Conservation (phyloP, 1,140 invertebrate species). For the Drosophila kurseongensis region DNA sequence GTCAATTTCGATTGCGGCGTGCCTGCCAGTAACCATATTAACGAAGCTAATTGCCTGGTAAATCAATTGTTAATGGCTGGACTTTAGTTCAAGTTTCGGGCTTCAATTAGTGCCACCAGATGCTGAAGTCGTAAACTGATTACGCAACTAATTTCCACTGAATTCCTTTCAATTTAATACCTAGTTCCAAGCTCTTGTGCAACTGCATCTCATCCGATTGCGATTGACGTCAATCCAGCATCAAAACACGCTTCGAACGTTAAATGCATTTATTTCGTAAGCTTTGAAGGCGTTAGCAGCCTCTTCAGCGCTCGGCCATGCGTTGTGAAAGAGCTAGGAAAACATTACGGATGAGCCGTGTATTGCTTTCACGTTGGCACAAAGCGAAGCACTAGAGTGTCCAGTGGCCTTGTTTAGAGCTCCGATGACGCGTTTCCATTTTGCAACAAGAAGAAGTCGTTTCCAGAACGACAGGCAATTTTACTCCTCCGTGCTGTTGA, state of each 20-base stretch:
- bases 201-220: background rate
- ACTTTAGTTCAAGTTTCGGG: conserved; percentile 1
- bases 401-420: background rate
- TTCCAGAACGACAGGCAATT: too few species aligned
- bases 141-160: conserved; percentile 1
- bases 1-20: conserved; percentile 33
- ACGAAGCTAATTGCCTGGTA: conserved; percentile 49
- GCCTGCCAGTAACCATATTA: conserved; percentile 49
- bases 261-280: conserved; percentile 27
- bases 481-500: background rate
- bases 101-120: background rate
- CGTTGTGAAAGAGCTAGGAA: conserved; percentile 22
- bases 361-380: conserved; percentile 3
- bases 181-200: background rate
- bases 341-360: conserved; percentile 43
- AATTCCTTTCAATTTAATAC: too few species aligned
- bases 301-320: conserved; percentile 11
- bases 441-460: conserved; percentile 3
- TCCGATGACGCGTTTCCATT: conserved; percentile 20
- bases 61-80: conserved; percentile 36
- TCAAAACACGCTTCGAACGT: background rate
- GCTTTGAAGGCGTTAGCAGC: conserved; percentile 6
- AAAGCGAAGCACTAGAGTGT: conserved; percentile 10
- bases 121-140: conserved; percentile 3
- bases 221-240: conserved; percentile 34